A percentile compares a stretch with the other conserved stretches of the same genome.
Evolutionary conservation across 2,888 invertebrate species (phyloP).

Genomic region (Peribatodes rhomboidaria): DNA sequence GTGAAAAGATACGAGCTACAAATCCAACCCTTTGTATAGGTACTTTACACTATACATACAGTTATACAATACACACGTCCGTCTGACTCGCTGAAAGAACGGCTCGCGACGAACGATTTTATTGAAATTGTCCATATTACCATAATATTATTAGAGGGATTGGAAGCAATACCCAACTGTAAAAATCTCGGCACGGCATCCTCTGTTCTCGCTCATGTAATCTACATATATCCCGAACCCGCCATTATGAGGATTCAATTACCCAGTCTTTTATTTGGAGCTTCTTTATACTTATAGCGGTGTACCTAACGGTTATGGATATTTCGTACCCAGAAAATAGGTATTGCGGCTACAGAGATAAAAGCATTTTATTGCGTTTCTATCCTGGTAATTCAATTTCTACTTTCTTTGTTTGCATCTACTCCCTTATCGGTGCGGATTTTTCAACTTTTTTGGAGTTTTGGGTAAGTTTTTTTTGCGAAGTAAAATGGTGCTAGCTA

Average conservation of each 20-base stretch:
- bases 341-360: constrained; percentile 54
- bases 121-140: constrained; percentile 84
- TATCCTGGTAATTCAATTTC: constrained; percentile 43
- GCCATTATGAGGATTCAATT: constrained; percentile 78
- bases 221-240: constrained; percentile 70
- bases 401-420: constrained; percentile 30
- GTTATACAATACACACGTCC: constrained; percentile 30
- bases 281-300: constrained; percentile 65
- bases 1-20: constrained; percentile 76
- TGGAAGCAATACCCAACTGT: constrained; percentile 81
- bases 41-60: constrained; percentile 38
- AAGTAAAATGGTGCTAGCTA: no score
- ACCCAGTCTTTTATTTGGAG: constrained; percentile 70
- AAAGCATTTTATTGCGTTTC: constrained; percentile 56
- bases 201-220: constrained; percentile 69
- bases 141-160: constrained; percentile 86
- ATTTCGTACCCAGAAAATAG: constrained; percentile 56
- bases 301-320: constrained; percentile 62
- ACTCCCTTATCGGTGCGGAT: constrained; percentile 17
- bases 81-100: constrained; percentile 57
- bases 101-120: constrained; percentile 78
- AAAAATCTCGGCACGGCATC: constrained; percentile 78
- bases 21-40: constrained; percentile 70
- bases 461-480: background rate
- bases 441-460: constrained; percentile 12